A percentile compares a stretch with the other conserved stretches of the same genome.
Conservation (phyloP, 2,888 invertebrate species). For the Brenthis daphne region DNA sequence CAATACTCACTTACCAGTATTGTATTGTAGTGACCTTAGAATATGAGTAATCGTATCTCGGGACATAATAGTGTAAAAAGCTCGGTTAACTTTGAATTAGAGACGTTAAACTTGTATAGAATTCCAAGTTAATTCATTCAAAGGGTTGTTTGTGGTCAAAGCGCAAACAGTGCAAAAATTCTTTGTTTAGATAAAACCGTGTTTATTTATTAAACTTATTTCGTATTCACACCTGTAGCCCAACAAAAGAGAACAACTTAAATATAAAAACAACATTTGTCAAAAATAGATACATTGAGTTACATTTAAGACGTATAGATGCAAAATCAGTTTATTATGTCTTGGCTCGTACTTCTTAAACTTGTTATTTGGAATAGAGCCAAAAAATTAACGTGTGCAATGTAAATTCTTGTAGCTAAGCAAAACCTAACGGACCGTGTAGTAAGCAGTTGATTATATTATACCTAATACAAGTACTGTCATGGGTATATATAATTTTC, state of each 20-base stretch:
- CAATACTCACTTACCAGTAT: background rate
- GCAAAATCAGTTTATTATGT: constrained; percentile 6
- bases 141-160: constrained; percentile 35
- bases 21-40: background rate
- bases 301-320: background rate
- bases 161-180: constrained; percentile 30
- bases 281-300: background rate
- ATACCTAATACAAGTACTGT: background rate
- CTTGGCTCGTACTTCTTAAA: constrained; percentile 19
- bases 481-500: no score
- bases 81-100: constrained; percentile 21
- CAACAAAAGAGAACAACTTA: constrained; percentile 1
- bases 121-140: constrained; percentile 36
- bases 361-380: constrained; percentile 19
- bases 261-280: background rate
- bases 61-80: constrained; percentile 16
- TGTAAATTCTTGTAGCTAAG: background rate
- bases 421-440: constrained; percentile 5
- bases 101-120: constrained; percentile 21
- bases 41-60: constrained; percentile 13
- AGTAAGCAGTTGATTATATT: constrained; percentile 5
- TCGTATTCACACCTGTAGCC: constrained; percentile 8
- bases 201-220: constrained; percentile 25
- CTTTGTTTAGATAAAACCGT: constrained; percentile 30
- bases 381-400: constrained; percentile 17